A percentile compares a stretch with the other conserved stretches of the same genome.
phyloP scores from a whole-genome alignment of 2,797 vertebrate species.

The Scolopax bukidnonensis region DNA sequence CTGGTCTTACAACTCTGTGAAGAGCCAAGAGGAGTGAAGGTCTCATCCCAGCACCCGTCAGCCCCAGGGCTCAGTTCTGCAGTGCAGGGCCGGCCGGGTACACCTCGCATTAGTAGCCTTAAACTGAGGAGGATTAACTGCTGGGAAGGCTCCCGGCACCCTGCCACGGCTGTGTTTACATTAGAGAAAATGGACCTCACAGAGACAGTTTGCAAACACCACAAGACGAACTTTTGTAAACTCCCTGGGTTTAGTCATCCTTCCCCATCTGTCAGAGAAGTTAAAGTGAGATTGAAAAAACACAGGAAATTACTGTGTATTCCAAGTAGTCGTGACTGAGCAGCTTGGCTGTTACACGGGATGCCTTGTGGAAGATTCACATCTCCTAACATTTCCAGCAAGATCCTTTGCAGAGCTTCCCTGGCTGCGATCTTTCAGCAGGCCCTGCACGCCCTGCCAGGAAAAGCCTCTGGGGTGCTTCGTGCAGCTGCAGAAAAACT shows the following conservation, averaged over 20 bases:
- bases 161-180: constrained; percentile 71
- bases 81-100: background rate
- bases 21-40: background rate
- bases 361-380: constrained; percentile 60
- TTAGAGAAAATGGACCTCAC: constrained; percentile 69
- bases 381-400: constrained; percentile 66
- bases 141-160: constrained; percentile 43
- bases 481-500: background rate
- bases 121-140: constrained; percentile 49
- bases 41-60: background rate
- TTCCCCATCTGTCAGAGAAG: constrained; percentile 75
- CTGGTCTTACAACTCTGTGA: background rate
- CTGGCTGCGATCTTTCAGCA: background rate
- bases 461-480: constrained; percentile 42
- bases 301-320: constrained; percentile 79
- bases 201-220: constrained; percentile 75
- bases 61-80: background rate
- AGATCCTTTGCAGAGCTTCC: background rate
- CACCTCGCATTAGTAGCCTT: constrained; percentile 9
- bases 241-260: constrained; percentile 74
- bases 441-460: constrained; percentile 4
- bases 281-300: constrained; percentile 74
- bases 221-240: constrained; percentile 73
- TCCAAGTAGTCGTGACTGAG: constrained; percentile 76
- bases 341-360: constrained; percentile 73